phyloP scores from a whole-genome alignment of 2,888 invertebrate species.

The Chouioia cunea region DNA sequence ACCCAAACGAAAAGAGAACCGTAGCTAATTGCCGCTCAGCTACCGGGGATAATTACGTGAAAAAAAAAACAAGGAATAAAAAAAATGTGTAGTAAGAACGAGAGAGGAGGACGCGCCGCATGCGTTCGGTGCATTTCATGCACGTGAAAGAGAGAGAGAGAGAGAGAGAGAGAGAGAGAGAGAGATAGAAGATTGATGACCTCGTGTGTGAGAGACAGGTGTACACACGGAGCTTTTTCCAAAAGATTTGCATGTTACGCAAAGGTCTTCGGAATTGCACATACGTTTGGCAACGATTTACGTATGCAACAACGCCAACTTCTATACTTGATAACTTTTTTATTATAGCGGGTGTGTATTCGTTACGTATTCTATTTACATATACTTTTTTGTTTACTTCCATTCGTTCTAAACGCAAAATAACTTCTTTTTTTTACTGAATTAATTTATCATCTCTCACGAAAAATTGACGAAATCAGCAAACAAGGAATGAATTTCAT shows the following conservation, averaged over 20 bases:
- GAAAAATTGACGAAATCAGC: too few species aligned
- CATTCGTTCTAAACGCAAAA: too few species aligned
- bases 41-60: too few species aligned
- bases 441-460: too few species aligned
- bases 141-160: neutral
- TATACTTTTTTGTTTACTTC: too few species aligned
- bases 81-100: conserved; percentile 4
- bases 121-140: conserved; percentile 4
- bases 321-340: too few species aligned
- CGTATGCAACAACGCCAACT: too few species aligned
- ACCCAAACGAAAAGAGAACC: conserved; percentile 57
- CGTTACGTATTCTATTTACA: too few species aligned
- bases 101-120: conserved; percentile 56
- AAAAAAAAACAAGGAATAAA: too few species aligned
- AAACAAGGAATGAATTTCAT: too few species aligned
- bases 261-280: neutral
- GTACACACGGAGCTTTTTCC: conserved; percentile 6
- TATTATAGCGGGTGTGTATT: too few species aligned
- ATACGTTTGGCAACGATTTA: neutral
- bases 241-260: conserved; percentile 15
- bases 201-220: conserved; percentile 13
- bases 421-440: too few species aligned
- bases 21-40: conserved; percentile 63
- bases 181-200: conserved; percentile 10
- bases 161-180: neutral